Evolutionary conservation across 1,140 invertebrate genomes (phyloP).

Genomic region (Drosophila azteca): DNA sequence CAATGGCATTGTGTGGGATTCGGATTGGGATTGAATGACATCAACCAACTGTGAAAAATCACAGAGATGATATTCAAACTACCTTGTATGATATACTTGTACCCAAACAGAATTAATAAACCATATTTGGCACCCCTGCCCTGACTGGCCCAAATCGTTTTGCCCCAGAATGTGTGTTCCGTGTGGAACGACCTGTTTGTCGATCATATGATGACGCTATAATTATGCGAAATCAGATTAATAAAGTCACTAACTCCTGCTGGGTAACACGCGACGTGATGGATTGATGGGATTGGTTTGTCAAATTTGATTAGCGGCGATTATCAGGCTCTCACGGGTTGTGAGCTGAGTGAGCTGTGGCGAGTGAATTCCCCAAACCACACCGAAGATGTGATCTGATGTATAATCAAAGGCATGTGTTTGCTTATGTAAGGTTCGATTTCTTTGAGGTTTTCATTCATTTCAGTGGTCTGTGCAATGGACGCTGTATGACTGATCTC

Average conservation of each 20-base stretch:
- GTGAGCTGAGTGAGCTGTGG: not conserved
- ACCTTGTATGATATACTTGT: not conserved
- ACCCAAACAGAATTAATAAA: conserved; percentile 2
- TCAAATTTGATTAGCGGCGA: conserved; percentile 46
- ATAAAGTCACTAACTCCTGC: conserved; percentile 21
- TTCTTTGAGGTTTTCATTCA: conserved; percentile 2
- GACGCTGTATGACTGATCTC: not conserved
- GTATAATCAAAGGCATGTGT: conserved; percentile 49
- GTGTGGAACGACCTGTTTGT: not conserved
- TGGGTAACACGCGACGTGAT: conserved; percentile 14
- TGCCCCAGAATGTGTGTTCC: not conserved
- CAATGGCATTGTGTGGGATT: conserved; percentile 26
- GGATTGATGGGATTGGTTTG: conserved; percentile 44
- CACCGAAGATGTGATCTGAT: not conserved
- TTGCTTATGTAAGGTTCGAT: conserved; percentile 27
- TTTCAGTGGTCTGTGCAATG: not conserved
- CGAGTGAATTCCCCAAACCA: conserved; percentile 11
- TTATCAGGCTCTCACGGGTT: conserved; percentile 1
- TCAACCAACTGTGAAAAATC: conserved; percentile 47
- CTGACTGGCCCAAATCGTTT: conserved; percentile 8
- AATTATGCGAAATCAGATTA: conserved; percentile 11
- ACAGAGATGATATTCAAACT: not conserved
- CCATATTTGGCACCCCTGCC: conserved; percentile 1
- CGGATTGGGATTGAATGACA: conserved; percentile 46
- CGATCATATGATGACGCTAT: conserved; percentile 27